phyloP scores from a whole-genome alignment of 2,888 invertebrate species.

The Andrena dorsata region DNA sequence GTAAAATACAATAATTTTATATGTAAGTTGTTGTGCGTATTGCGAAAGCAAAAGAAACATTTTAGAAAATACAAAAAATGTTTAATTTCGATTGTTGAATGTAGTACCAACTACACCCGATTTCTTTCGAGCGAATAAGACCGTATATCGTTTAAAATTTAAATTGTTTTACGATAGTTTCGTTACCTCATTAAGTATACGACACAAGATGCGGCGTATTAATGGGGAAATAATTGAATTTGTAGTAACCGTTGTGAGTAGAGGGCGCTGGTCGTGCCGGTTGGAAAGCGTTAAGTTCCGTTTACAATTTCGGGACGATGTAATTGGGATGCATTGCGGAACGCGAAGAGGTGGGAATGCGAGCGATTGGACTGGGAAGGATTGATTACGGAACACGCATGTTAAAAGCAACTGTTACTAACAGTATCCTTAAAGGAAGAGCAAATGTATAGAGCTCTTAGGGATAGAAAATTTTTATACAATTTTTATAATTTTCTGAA shows the following conservation, averaged over 20 bases:
- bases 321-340: constrained; percentile 23
- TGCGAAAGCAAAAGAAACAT: constrained; percentile 14
- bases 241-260: background rate
- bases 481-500: constrained; percentile 50
- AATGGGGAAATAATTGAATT: constrained; percentile 6
- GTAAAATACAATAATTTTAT: constrained; percentile 18
- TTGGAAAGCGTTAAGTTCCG: constrained; percentile 10
- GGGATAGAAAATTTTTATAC: constrained; percentile 42
- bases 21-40: constrained; percentile 26
- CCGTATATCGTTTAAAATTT: background rate
- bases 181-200: constrained; percentile 27
- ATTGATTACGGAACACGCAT: constrained; percentile 40
- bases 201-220: constrained; percentile 1
- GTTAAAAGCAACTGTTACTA: constrained; percentile 49
- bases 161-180: background rate
- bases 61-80: constrained; percentile 18
- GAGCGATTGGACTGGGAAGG: background rate
- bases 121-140: background rate
- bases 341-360: background rate
- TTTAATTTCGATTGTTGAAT: background rate
- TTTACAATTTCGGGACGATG: constrained; percentile 10
- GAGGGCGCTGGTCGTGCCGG: background rate
- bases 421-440: constrained; percentile 42
- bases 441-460: constrained; percentile 38
- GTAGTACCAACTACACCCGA: background rate